Evolutionary conservation across 2,113 vertebrate species (phyloP), one percentile per base, ranked within the genome.

Genomic region (Thamnaconus septentrionalis): DNA sequence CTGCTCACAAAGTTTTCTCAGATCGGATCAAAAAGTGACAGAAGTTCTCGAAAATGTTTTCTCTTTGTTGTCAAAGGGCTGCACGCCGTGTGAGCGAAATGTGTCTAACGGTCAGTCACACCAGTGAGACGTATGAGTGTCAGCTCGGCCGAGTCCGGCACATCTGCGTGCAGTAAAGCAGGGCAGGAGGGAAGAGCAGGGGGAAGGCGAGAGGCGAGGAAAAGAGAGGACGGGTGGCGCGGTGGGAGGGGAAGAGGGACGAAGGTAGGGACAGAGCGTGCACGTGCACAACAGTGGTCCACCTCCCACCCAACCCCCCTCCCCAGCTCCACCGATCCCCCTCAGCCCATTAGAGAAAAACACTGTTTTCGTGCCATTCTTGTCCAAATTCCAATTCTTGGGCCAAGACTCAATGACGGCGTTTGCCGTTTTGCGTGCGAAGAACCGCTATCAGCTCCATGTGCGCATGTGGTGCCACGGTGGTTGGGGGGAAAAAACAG

Each of bases 121-220:
- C 41, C 31, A 45, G 43, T 42, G 51, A 51, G 50, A 52, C n/a
- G 50, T n/a, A 11, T 52, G n/a, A 4, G 50, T 12, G 11, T 52
- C 51, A 45, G 59, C 41, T 2, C 53, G 62, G 47, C 46, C 55
- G 57, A 56, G 59, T 69, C 46, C 41, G 42, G 0, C 56, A 58
- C 61, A 75, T 69, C 42, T 80, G 67, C 59, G 56, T 59, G 56
- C 59, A 62, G 56, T 40, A 62, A 59, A 53, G 59, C 43, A 56
- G 61, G 42, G 5, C 18, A 10, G 51, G 2, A 31, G 18, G 18
- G 18, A 31, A 31, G 18, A 2, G 18, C 18, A 2, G 60, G 7
- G 53, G 56, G 6, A 3, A 60, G 49, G 54, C 44, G 59, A 53
- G 56, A 63, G 11, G 55, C 45, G 52, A 65, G 46, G 61, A 31